These are phyloP conservation scores for Cephonodes hylas DNA, from an alignment of 2,888 invertebrate species.

Conservation along the genomic window DNA sequence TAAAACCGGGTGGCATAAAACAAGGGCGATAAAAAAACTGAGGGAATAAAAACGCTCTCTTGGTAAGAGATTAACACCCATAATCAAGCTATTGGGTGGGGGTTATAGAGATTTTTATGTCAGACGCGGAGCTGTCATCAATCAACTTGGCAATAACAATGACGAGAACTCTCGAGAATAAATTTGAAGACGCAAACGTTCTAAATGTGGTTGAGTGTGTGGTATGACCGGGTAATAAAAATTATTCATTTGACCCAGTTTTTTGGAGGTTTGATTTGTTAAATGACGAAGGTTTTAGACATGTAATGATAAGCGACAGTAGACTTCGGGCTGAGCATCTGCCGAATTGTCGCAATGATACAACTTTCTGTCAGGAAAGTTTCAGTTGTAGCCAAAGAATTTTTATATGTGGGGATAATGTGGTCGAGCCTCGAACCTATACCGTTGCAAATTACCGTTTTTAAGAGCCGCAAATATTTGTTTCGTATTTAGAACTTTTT, in stretches of 20 bases:
- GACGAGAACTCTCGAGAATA: conserved; percentile 46
- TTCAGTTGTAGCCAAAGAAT: too few relatives aligned
- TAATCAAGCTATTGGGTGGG: conserved; percentile 75
- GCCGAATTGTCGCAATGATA: too few relatives aligned
- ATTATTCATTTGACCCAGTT: background rate
- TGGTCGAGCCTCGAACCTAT: too few relatives aligned
- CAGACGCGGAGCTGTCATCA: conserved; percentile 25
- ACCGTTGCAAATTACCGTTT: too few relatives aligned
- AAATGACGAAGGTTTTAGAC: too few relatives aligned
- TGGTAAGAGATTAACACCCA: conserved; percentile 71
- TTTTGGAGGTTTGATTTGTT: background rate
- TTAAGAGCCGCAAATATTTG: too few relatives aligned
- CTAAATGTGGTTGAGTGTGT: conserved; percentile 54
- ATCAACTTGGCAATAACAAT: conserved; percentile 55
- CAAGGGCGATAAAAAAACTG: conserved; percentile 62
- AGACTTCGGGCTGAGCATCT: too few relatives aligned
- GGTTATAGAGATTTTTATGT: conserved; percentile 76
- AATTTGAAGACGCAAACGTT: conserved; percentile 41
- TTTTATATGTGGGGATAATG: too few relatives aligned
- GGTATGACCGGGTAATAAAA: conserved; percentile 33
- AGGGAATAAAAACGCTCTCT: conserved; percentile 40
- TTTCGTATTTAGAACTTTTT: too few relatives aligned
- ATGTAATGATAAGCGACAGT: too few relatives aligned
- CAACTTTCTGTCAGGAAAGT: too few relatives aligned
- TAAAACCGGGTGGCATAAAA: conserved; percentile 54